These are phyloP conservation scores for Dascillus cervinus DNA, from an alignment of 2,888 invertebrate genomes.

Conservation along the genomic window DNA sequence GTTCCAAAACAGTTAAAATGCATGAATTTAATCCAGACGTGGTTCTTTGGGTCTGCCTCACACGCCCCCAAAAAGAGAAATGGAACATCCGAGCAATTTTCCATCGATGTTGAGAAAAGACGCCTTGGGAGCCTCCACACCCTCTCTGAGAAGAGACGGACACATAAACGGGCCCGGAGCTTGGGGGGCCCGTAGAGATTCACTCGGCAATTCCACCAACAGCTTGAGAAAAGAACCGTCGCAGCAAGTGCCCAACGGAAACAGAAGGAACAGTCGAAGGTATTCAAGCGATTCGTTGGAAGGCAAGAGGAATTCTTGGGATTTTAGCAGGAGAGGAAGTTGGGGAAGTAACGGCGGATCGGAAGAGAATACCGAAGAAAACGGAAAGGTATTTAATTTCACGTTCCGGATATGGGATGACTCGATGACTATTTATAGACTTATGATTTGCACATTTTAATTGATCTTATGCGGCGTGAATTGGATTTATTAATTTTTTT, in stretches of 20 bases:
- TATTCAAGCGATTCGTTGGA: conserved; percentile 68
- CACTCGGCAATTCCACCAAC: conserved; percentile 28
- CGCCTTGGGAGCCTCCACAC: conserved; percentile 30
- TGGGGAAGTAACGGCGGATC: conserved; percentile 53
- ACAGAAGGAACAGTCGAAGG: conserved; percentile 47
- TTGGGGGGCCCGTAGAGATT: conserved; percentile 29
- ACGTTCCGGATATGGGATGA: no score
- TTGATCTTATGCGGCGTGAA: no score
- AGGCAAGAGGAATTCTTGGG: conserved; percentile 61
- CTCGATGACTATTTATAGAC: no score
- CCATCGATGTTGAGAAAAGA: conserved; percentile 59
- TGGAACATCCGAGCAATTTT: conserved; percentile 65
- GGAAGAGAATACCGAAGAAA: conserved; percentile 55
- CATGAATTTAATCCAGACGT: conserved; percentile 27
- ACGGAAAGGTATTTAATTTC: conserved; percentile 41
- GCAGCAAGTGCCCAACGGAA: conserved; percentile 41
- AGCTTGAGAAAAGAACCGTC: conserved; percentile 41
- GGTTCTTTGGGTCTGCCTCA: conserved; percentile 55
- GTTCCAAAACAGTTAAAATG: neutral
- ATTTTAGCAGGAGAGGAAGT: conserved; percentile 55
- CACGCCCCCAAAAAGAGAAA: conserved; percentile 49
- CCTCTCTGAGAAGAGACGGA: conserved; percentile 30
- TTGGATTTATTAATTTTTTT: no score
- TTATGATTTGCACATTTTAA: no score
- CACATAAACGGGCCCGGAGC: conserved; percentile 12